Conservation (phyloP, 2,888 invertebrate species). For the Arctia plantaginis region DNA sequence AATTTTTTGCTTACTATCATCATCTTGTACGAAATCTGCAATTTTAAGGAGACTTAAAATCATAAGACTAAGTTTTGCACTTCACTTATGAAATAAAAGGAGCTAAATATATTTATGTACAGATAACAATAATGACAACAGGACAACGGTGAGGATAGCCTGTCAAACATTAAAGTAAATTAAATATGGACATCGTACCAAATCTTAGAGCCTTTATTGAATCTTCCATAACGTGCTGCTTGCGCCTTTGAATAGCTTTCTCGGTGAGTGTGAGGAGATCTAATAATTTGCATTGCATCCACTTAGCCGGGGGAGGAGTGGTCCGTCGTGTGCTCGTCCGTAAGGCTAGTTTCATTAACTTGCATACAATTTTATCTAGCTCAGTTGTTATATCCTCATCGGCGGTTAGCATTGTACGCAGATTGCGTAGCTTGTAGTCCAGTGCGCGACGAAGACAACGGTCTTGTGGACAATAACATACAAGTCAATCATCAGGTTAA, state of each 20-base stretch:
- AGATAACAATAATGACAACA: not conserved
- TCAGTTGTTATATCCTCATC: slow-evolving; percentile 76
- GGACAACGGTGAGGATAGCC: not conserved
- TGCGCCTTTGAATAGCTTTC: slow-evolving; percentile 72
- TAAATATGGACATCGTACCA: slow-evolving; percentile 55
- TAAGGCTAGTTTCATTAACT: slow-evolving; percentile 75
- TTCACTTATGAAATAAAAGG: not conserved
- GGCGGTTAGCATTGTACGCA: slow-evolving; percentile 67
- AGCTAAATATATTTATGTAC: not conserved
- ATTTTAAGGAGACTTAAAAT: slow-evolving; percentile 9
- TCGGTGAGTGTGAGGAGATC: slow-evolving; percentile 77
- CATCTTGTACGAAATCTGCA: slow-evolving; percentile 30
- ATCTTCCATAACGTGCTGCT: slow-evolving; percentile 60
- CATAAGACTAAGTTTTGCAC: not conserved
- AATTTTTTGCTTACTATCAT: slow-evolving; percentile 15
- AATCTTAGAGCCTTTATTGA: slow-evolving; percentile 60
- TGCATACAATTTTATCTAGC: slow-evolving; percentile 72
- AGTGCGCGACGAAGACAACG: slow-evolving; percentile 71
- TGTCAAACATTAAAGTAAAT: not conserved
- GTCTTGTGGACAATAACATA: slow-evolving; percentile 48
- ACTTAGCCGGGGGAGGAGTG: slow-evolving; percentile 65
- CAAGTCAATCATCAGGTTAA: not conserved
- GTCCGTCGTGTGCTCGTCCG: slow-evolving; percentile 58
- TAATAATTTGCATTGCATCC: slow-evolving; percentile 78
- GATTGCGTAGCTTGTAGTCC: slow-evolving; percentile 71